Base-by-base conservation (phyloP, 1,140 invertebrate genomes). In the Antheraea pernyi region DNA sequence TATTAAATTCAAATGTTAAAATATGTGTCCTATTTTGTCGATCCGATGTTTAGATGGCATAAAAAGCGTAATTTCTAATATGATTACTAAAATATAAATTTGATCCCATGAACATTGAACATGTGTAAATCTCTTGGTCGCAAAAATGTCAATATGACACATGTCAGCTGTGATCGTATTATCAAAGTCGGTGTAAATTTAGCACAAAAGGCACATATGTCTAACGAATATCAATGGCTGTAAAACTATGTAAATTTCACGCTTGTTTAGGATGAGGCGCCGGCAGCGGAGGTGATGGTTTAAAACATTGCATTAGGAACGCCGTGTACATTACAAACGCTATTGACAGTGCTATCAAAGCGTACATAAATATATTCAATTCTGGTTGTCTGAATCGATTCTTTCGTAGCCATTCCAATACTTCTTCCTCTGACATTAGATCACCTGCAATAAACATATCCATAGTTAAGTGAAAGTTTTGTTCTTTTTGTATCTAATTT, bases 341-440 rank as follows among this genome's bases (percentile, higher is more conserved):
- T 72, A 97, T 92, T 63, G 96, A 96, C 68, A 98, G 95, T 0
- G 97, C 97, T 78, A 97, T 95, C 76, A 98, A 93, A 65, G 96
- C 97, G 85, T 98, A 98, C 97, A 99, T 98, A 85, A 98, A 99
- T 70, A 99, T 95, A 82, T 98, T 98, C 18, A 99, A 89, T 89
- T 99, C 98, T 0, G 98, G 97, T 81, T 98, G 97, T 37, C 97
- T 94, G 93, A 98, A 98, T 69, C 98, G 94, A 89, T 98, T 98
- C 89, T 98, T 98, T 73, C 97, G 95, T 59, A 99, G 90, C 98
- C 98, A 99, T 78, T 98, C 97, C 60, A 99, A 90, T n/a, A 98
- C 97, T 83, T 98, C 97, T 7, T 95, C 94, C 93, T 98, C 97
- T 18, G 95, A 95, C 82, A 96, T 94, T 60, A 98, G 84, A 78